Evolutionary conservation across 1,140 invertebrate genomes (phyloP), one percentile per base, ranked within the genome.

Genomic region (Propsilocerus akamusi): DNA sequence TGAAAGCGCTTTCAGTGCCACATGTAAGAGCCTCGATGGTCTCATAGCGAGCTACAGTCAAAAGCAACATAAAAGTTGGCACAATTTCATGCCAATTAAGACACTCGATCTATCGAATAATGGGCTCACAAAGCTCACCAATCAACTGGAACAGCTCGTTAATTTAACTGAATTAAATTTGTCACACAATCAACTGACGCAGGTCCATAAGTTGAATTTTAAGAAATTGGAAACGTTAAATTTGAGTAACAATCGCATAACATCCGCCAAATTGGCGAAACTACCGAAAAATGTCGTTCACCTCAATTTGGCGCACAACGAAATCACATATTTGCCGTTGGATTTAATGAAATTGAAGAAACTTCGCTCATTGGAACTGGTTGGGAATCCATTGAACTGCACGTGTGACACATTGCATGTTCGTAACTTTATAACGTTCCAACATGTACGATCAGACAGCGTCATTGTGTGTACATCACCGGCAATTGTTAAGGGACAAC

Each of bases 301-400:
- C 26, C 64, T 78, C 56, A 73, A 78, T 60, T 65, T 78, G 62
- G 71, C 74, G 51, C 67, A 74, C 53, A 78, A 77, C 63, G 61
- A 71, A 25, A 66, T 78, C 53, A 64, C 59, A 51, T 59, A 73
- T 59, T 63, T 77, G 51, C 75, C 76, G 7, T 56, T 67, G 53
- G 71, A 77, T 55, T 56, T 75, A 26, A 65, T 54, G 26, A 64
- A 68, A 57, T 63, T 78, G 54, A 55, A 54, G 4, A 61, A 69
- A 52, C 59, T 78, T 48, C 67, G 71, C 57, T 69, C 70, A 55
- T 58, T 78, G 53, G 66, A 74, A 55, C 56, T 78, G 49, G 61
- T 68, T 52, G 72, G 72, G 46, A 78, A 78, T 57, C 67, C 66
- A 24, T 61, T 78, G 24, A 67, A 75, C 53, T 78, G 76, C 61